These are phyloP conservation scores for Hedya salicella DNA, from an alignment of 2,888 invertebrate species.

Conservation along the genomic window DNA sequence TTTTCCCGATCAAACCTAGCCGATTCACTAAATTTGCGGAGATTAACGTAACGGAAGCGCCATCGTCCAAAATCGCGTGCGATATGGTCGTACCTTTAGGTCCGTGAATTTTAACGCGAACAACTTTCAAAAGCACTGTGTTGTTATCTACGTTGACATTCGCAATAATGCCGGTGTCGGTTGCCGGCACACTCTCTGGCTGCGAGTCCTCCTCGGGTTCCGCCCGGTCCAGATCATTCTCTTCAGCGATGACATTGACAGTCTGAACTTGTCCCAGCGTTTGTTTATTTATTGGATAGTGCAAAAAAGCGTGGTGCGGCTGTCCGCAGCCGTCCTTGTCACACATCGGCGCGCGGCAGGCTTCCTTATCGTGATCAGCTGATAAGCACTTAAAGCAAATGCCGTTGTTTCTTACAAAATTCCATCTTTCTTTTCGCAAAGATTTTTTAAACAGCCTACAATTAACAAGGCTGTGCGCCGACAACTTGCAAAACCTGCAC, in stretches of 20 bases:
- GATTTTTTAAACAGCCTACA: neutral
- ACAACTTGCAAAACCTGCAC: neutral
- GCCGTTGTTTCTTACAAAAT: neutral
- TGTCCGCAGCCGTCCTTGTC: slow-evolving; percentile 8
- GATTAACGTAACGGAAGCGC: neutral
- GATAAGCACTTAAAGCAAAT: slow-evolving; percentile 7
- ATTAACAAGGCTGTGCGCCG: neutral
- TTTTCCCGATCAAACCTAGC: neutral
- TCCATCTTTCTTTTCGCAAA: neutral
- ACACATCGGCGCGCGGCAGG: slow-evolving; percentile 3
- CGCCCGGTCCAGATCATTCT: neutral
- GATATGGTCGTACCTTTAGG: neutral
- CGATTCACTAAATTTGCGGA: slow-evolving; percentile 2
- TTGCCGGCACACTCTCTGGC: slow-evolving; percentile 2
- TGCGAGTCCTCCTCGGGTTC: neutral
- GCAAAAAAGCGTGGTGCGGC: neutral
- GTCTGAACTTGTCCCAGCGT: neutral
- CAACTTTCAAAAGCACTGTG: slow-evolving; percentile 6
- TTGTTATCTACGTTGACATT: neutral
- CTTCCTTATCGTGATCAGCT: slow-evolving; percentile 1
- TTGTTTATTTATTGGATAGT: neutral
- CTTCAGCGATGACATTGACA: neutral
- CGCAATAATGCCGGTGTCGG: neutral
- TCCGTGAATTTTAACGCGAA: neutral
- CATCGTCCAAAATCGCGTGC: slow-evolving; percentile 8